Conservation (phyloP, 2,888 invertebrate species). For the Sclerodermus sp. region DNA sequence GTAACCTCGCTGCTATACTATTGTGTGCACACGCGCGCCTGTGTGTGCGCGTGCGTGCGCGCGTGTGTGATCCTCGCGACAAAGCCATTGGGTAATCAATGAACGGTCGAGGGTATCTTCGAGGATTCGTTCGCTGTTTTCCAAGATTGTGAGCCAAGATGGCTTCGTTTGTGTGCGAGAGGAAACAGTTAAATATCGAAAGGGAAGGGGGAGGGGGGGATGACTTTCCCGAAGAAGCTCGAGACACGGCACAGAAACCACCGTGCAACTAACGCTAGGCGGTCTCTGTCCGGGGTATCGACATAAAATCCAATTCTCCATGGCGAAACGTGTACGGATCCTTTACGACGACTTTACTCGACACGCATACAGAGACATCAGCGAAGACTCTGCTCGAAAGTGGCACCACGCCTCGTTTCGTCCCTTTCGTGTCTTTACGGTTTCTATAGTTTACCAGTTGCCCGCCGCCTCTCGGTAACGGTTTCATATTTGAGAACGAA, state of each 20-base stretch:
- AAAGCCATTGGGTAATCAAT: too few relatives aligned
- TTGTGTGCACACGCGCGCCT: too few relatives aligned
- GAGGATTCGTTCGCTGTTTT: too few relatives aligned
- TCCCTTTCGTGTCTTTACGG: conserved; percentile 33
- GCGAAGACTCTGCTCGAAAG: conserved; percentile 14
- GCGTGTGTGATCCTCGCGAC: too few relatives aligned
- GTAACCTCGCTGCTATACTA: too few relatives aligned
- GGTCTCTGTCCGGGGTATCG: conserved; percentile 18
- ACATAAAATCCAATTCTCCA: conserved; percentile 29
- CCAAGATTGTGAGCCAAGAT: too few relatives aligned
- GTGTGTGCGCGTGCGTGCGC: too few relatives aligned
- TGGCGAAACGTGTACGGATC: conserved; percentile 1
- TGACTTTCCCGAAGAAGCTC: too few relatives aligned
- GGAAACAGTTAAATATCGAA: too few relatives aligned
- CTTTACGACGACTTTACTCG: conserved; percentile 27
- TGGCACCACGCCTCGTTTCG: conserved; percentile 18
- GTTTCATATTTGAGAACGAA: conserved; percentile 31
- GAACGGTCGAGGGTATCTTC: too few relatives aligned
- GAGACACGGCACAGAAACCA: not conserved
- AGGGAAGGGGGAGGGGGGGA: too few relatives aligned
- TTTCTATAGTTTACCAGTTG: conserved; percentile 10
- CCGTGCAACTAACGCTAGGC: conserved; percentile 28
- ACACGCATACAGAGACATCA: conserved; percentile 31
- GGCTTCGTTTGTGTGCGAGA: too few relatives aligned
- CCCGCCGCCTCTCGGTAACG: conserved; percentile 20